phyloP scores from a whole-genome alignment of 2,113 vertebrate genomes.

The Salminus brasiliensis region DNA sequence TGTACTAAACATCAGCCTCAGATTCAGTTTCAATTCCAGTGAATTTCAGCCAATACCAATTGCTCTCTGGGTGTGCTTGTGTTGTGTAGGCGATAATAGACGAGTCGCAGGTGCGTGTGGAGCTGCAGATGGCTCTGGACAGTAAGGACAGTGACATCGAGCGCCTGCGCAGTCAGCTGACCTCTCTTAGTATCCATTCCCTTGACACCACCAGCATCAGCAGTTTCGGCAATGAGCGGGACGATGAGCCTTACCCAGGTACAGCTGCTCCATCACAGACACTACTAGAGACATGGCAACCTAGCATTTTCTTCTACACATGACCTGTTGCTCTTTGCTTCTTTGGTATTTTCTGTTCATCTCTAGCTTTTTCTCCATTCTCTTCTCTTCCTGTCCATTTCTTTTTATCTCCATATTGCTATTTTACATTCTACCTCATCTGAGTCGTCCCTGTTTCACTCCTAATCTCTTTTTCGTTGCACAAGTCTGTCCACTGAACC shows the following conservation, averaged over 20 bases:
- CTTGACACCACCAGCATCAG: constrained; percentile 91
- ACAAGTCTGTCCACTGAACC: background rate
- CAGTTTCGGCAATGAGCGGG: constrained; percentile 85
- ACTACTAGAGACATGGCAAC: background rate
- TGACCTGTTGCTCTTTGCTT: too few relatives aligned
- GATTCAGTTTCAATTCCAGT: background rate
- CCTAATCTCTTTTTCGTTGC: background rate
- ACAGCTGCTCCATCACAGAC: constrained; percentile 31
- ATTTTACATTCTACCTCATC: constrained; percentile 50
- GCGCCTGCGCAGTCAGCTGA: constrained; percentile 91
- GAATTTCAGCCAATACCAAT: background rate
- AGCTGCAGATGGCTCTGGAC: constrained; percentile 95
- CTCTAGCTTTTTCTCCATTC: too few relatives aligned
- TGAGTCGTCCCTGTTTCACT: too few relatives aligned
- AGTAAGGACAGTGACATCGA: constrained; percentile 98
- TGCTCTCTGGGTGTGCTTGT: background rate
- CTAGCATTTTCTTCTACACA: background rate
- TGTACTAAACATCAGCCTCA: too few relatives aligned
- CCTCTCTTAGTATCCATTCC: constrained; percentile 85
- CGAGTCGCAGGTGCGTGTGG: constrained; percentile 89
- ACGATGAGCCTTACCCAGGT: constrained; percentile 92
- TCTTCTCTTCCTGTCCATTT: constrained; percentile 58
- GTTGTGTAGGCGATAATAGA: constrained; percentile 86
- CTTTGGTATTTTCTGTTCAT: background rate
- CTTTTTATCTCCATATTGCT: constrained; percentile 60